Evolutionary conservation across 2,113 vertebrate genomes (phyloP), one percentile per base, ranked within the genome.

Genomic region (Tyrannus savana): DNA sequence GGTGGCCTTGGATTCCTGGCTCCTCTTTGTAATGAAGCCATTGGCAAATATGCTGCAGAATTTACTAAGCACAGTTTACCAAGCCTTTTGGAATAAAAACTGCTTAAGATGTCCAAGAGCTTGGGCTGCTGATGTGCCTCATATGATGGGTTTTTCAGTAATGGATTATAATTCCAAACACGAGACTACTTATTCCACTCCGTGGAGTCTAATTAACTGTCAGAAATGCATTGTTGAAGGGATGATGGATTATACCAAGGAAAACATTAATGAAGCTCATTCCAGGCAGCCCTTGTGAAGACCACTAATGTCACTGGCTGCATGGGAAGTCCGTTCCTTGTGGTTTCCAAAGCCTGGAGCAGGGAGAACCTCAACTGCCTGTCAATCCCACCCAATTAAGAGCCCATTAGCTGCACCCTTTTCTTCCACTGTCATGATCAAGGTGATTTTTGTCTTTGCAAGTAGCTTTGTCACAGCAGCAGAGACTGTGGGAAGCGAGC

Each of bases 131-230:
- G 95, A 52, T 55, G 22, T 9, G 52, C 86, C 78, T 97, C 78
- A 3, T n/a, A 19, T 13, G 82, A 84, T 92, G 92, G 90, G 94
- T 68, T 92, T 83, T 94, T 95, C 89, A 95, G 94, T 47, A 50
- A 83, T 37, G 79, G 96, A 97, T 97, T 97, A 77, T 88, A 88
- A 98, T 98, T 97, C 97, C 81, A 91, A 96, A 97, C 97, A 98
- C 87, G 75, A 55, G 10, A 10, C 92, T 97, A 75, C 66, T 97
- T 96, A 97, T 96, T 97, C 97, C 93, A 97, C 97, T 95, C 97
- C 74, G 96, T 97, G 97, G 97, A 98, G 98, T 98, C 98, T 99
- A 98, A 99, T 99, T 98, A 98, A 98, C 97, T 98, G 98, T 98
- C 98, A 98, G 96, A 97, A 97, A 98, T 95, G 97, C 97, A 96